phyloP scores from a whole-genome alignment of 2,888 invertebrate genomes.

The Tenthredo mesomela region DNA sequence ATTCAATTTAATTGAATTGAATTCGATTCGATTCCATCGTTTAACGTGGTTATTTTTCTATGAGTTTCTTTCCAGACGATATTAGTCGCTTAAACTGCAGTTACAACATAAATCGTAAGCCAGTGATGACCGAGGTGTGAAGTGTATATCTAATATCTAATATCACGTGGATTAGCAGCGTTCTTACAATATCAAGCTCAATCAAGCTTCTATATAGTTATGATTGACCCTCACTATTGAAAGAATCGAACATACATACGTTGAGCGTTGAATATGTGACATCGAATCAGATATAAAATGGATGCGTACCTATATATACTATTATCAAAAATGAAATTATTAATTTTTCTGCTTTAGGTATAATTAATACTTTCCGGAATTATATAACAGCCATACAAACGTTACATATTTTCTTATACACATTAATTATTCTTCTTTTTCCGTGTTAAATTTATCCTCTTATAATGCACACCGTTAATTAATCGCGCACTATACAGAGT shows the following conservation, averaged over 20 bases:
- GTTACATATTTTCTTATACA: not conserved
- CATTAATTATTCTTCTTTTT: not conserved
- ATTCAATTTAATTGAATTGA: too few species aligned
- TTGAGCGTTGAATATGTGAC: not conserved
- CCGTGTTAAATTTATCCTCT: not conserved
- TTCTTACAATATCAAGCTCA: not conserved
- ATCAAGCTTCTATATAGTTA: not conserved
- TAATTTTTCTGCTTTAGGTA: not conserved
- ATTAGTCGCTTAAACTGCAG: not conserved
- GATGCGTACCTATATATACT: not conserved
- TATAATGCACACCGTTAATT: not conserved
- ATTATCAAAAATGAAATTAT: not conserved
- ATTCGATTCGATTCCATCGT: too few species aligned
- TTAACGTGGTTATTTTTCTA: too few species aligned
- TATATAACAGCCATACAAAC: not conserved
- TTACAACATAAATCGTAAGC: not conserved
- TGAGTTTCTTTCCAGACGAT: not conserved
- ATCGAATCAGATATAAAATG: not conserved
- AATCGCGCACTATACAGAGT: not conserved
- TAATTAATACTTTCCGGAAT: not conserved
- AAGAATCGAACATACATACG: not conserved
- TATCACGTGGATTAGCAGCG: not conserved
- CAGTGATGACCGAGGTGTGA: not conserved
- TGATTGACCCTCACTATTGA: constrained; percentile 4
- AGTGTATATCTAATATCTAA: not conserved